phyloP scores from a whole-genome alignment of 2,797 vertebrate genomes.

The Pagetopsis macropterus region DNA sequence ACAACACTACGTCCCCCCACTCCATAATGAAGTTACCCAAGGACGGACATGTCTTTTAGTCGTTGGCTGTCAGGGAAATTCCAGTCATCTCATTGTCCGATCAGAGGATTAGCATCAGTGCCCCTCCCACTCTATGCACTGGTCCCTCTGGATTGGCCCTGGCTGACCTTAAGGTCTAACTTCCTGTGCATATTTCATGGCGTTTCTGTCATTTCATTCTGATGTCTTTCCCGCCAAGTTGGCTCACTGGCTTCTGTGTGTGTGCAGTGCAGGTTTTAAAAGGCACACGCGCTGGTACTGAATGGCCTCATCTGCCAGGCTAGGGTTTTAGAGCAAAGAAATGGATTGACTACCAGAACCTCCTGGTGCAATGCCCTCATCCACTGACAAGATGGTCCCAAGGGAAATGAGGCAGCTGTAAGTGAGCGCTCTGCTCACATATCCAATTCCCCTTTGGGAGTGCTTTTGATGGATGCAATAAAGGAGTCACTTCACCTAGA shows the following conservation, averaged over 20 bases:
- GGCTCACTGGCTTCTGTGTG: conserved; percentile 15
- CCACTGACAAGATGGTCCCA: conserved; percentile 46
- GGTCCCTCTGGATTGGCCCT: conserved; percentile 44
- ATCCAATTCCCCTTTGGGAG: conserved; percentile 44
- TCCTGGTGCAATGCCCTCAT: conserved; percentile 57
- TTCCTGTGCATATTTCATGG: conserved; percentile 78
- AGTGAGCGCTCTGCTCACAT: conserved; percentile 41
- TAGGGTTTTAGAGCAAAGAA: conserved; percentile 45
- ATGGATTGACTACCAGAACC: conserved; percentile 62
- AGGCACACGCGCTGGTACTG: conserved; percentile 35
- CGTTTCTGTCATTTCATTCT: conserved; percentile 82
- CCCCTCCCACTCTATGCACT: conserved; percentile 29
- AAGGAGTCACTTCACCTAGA: conserved; percentile 36
- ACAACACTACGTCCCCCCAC: conserved; percentile 18
- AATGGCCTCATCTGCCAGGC: conserved; percentile 60
- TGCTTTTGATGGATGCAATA: conserved; percentile 27
- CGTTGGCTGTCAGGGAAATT: conserved; percentile 60
- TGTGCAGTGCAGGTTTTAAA: conserved; percentile 49
- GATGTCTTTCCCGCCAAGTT: conserved; percentile 41
- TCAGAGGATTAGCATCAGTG: conserved; percentile 43
- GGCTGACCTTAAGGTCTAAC: conserved; percentile 49
- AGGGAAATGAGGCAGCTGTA: conserved; percentile 56
- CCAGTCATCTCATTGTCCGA: conserved; percentile 60
- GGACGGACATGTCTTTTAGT: conserved; percentile 46
- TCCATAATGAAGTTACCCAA: conserved; percentile 60